Evolutionary conservation across 35 echinoderm and acorn worm species (phyloP), one percentile per base, ranked within the genome.

Genomic region (Apostichopus japonicus): DNA sequence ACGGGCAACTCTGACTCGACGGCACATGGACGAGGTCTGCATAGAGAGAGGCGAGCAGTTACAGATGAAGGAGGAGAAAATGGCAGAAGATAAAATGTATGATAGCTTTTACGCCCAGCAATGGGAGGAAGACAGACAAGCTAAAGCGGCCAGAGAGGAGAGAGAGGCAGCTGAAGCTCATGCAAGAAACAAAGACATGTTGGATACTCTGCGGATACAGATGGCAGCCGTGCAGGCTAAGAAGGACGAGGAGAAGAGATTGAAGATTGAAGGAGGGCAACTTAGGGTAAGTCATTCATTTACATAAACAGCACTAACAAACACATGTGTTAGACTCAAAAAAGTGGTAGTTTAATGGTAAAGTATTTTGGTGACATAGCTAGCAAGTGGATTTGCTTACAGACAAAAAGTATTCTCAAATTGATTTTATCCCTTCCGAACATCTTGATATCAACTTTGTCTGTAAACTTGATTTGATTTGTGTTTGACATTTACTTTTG

Each of bases 11-110:
- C 90, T 96, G 15, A 92, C 97, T 13, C 72, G 97, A 56, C 87
- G 95, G 33, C 97, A 96, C 92, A 96, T 96, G 95, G 97, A 99
- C 78, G 97, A 99, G 51, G 97, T 96, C 1, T 96, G 97, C 93
- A 93, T 96, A 76, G 97, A 99, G 57, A 72, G 97, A 5, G 72
- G 87, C 23, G 91, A 95, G 14, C 97, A 99, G 88, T 93, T 99
- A 13, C 77, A 83, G 8, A 99, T 95, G 75, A 99, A 99, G 81
- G 89, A 79, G 7, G 75, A 91, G 6, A 90, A 93, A 87, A 82
- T 93, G 8, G 88, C 70, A 83, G 91, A 99, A 17, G 59, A 95
- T 54, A 76, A 86, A 53, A 91, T 53, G 6, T 59, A 93, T 10
- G 94, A 99, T 51, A 55, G 80, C 33, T 94, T 99, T 92, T 99